phyloP scores from a whole-genome alignment of 2,888 invertebrate genomes.

The Idaea dimidiata region DNA sequence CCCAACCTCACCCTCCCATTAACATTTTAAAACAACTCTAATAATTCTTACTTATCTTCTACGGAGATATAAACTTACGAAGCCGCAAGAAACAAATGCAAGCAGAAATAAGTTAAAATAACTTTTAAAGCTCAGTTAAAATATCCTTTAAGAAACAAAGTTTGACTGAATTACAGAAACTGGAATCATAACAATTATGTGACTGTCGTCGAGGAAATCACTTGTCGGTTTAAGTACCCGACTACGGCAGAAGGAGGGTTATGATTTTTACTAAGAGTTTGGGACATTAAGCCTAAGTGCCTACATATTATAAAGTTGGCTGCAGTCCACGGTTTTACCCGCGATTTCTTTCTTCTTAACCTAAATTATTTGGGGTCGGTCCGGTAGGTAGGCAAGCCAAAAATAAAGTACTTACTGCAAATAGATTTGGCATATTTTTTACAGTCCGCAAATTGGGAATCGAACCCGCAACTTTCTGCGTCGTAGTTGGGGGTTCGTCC shows the following conservation, averaged over 20 bases:
- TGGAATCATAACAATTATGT: neutral
- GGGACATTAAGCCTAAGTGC: no score
- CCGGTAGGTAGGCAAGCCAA: no score
- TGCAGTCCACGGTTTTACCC: no score
- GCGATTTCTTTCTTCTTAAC: no score
- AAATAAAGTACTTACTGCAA: no score
- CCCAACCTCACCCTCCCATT: neutral
- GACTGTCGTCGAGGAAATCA: neutral
- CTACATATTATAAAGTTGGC: no score
- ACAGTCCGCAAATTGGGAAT: no score
- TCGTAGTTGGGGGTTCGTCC: no score
- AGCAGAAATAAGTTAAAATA: neutral
- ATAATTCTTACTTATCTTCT: neutral
- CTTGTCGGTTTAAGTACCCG: neutral
- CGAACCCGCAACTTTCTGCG: no score
- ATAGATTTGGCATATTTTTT: no score
- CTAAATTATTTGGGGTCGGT: no score
- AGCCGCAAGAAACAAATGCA: neutral
- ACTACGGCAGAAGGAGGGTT: neutral
- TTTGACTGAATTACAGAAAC: neutral
- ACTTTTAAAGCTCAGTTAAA: neutral
- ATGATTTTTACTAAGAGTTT: no score
- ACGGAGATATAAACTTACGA: neutral
- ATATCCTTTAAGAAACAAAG: neutral
- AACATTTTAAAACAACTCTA: neutral